Percentiles rank a stretch among this genome's conserved stretches.
These are phyloP conservation scores for Drosophila bocqueti DNA, from an alignment of 1,140 invertebrate species.

Conservation along the genomic window DNA sequence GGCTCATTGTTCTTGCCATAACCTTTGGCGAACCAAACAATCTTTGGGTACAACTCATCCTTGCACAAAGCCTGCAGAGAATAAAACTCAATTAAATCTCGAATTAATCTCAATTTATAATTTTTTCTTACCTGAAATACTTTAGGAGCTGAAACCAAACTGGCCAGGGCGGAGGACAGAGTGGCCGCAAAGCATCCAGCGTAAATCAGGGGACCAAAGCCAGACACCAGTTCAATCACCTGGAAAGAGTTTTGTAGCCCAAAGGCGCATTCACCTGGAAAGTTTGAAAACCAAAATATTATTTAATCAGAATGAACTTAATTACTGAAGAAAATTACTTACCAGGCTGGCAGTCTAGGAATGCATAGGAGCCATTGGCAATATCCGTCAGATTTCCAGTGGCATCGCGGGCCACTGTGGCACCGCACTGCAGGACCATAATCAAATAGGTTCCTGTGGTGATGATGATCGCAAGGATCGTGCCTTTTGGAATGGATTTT, in stretches of 20 bases:
- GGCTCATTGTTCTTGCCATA: slow-evolving; percentile 97
- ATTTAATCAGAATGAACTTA: slow-evolving; percentile 5
- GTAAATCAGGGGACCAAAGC: slow-evolving; percentile 96
- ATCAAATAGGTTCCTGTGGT: slow-evolving; percentile 93
- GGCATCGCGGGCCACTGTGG: slow-evolving; percentile 90
- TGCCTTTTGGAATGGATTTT: slow-evolving; percentile 95
- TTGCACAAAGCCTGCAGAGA: slow-evolving; percentile 92
- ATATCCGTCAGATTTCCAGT: slow-evolving; percentile 88
- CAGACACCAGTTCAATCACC: slow-evolving; percentile 96
- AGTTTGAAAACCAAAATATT: not conserved
- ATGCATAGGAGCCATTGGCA: slow-evolving; percentile 84
- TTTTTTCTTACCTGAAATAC: slow-evolving; percentile 90
- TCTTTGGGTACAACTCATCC: slow-evolving; percentile 97
- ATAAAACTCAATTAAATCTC: not conserved
- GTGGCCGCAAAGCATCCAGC: slow-evolving; percentile 98
- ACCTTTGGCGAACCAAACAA: slow-evolving; percentile 96
- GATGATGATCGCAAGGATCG: slow-evolving; percentile 93
- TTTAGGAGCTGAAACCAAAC: slow-evolving; percentile 97
- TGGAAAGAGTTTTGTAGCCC: slow-evolving; percentile 90
- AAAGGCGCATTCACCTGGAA: slow-evolving; percentile 87
- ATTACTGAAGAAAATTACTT: not conserved
- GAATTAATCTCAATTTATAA: not conserved
- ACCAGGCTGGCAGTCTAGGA: slow-evolving; percentile 85
- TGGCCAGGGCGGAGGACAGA: slow-evolving; percentile 97
- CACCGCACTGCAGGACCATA: slow-evolving; percentile 92